Evolutionary conservation across 1,140 invertebrate species (phyloP), one percentile per base, ranked within the genome.

Genomic region (Drosophila navojoa): DNA sequence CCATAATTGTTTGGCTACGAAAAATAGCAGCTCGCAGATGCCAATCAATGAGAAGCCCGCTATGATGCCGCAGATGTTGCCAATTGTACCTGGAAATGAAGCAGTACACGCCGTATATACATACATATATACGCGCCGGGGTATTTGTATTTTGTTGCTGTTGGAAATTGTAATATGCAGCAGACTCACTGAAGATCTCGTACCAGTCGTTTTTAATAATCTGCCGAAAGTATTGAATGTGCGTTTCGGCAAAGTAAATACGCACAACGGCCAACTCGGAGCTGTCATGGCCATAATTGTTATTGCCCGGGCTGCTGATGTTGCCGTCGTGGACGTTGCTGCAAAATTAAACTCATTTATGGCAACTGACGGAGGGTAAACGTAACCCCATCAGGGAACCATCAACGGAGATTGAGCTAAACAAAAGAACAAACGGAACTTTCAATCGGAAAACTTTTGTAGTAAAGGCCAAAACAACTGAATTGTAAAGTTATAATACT

Each of bases 21-120:
- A 91, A 82, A 90, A 91, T 57, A 91, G 32, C 22, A 91, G 77
- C 76, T 91, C 90, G 71, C 84, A 90, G 76, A 91, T 82, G 60
- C 87, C 90, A 78, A 90, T 86, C 77, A 91, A 79, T 62, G 90
- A 91, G 82, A 91, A 91, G 53, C 90, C 90, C 6, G 90, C 90
- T 62, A 91, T 89, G 71, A 91, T 90, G 77, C 90, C 81, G 50
- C 89, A 91, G 76, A 91, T 91, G 79, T 81, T 91, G 71, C 90
- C 90, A 78, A 91, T 84, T 62, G 73, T 85, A 85, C 90, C 90
- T 91, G 76, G 52, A 71, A 64, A 55, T 42, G 29, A 54, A 60
- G 44, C 15, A 42, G 35, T 25, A 40, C 9, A 38, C 19, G 13
- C 49, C 22, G 32, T 32, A 44, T 22, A 59, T 15, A 52, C 27